phyloP scores from a whole-genome alignment of 2,888 invertebrate species.

The Deilephila elpenor region DNA sequence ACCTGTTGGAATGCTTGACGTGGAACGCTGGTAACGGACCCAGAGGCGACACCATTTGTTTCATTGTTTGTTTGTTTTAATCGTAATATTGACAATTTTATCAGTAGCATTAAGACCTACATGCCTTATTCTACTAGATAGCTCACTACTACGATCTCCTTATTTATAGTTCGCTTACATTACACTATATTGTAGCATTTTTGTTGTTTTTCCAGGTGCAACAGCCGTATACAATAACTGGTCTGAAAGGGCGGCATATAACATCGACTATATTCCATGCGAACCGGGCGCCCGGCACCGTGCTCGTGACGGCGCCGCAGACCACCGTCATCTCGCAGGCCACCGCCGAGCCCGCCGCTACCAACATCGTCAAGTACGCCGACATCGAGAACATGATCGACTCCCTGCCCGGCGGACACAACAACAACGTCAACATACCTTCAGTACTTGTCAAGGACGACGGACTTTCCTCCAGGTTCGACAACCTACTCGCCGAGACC shows the following conservation, averaged over 20 bases:
- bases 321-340: constrained; percentile 77
- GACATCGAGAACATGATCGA: constrained; percentile 74
- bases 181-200: neutral
- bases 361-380: constrained; percentile 63
- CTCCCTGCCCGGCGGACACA: constrained; percentile 56
- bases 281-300: constrained; percentile 69
- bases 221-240: constrained; percentile 70
- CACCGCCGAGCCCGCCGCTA: constrained; percentile 53
- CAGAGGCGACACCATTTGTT: too few relatives aligned
- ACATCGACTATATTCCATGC: constrained; percentile 76
- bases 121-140: too few relatives aligned
- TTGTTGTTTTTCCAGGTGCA: constrained; percentile 60
- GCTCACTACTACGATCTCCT: too few relatives aligned
- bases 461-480: constrained; percentile 66
- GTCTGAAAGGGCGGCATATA: constrained; percentile 70
- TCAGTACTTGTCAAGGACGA: constrained; percentile 73
- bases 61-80: too few relatives aligned
- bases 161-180: too few relatives aligned
- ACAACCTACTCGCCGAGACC: constrained; percentile 66
- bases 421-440: constrained; percentile 56
- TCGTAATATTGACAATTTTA: too few relatives aligned
- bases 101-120: too few relatives aligned
- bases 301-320: constrained; percentile 73
- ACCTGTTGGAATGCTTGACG: too few relatives aligned
- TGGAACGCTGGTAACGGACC: too few relatives aligned